Evolutionary conservation across 2,888 invertebrate genomes (phyloP), one percentile per base, ranked within the genome.

Genomic region (Spilosoma lubricipeda): DNA sequence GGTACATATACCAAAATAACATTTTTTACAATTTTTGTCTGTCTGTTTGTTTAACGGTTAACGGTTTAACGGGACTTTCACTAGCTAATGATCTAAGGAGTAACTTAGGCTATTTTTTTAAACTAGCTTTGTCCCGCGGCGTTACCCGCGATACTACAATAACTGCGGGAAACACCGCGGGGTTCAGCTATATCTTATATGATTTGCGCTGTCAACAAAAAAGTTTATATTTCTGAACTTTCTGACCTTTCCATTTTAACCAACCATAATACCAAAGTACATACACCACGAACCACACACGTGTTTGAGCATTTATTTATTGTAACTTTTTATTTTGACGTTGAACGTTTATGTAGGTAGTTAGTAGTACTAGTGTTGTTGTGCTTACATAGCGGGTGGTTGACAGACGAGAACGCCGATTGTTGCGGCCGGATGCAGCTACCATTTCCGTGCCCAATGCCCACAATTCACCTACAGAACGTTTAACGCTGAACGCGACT

Each of bases 371-470:
- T 76, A 72, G 71, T 59, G 63, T 74, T 77, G 83, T 81, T 82
- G 83, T 80, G 82, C 85, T 79, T 80, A 77, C 80, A 83, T 81
- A 81, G 85, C 75, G 80, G 76, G 79, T 74, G 85, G 84, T 80
- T 80, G 85, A 82, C 79, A 82, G 77, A 81, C 77, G 80, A 77
- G 74, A 79, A 73, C 79, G 71, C 74, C 90, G 90, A 93, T 93
- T 93, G 93, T 92, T 92, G 93, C 86, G 93, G 92, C 92, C 93
- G 93, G 94, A 94, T 86, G 91, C 92, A 85, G 86, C 87, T 80
- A 90, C 91, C 93, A 91, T 93, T 93, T 91, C 93, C 91, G 91
- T 87, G 90, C 90, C 86, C 90, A 91, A 87, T 87, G 87, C 87
- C 84, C 85, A 83, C 89, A 84, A 90, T 91, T 93, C 92, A 90